Evolutionary conservation across 2,888 invertebrate species (phyloP), one percentile per base, ranked within the genome.

Genomic region (Acanthosoma haemorrhoidale): DNA sequence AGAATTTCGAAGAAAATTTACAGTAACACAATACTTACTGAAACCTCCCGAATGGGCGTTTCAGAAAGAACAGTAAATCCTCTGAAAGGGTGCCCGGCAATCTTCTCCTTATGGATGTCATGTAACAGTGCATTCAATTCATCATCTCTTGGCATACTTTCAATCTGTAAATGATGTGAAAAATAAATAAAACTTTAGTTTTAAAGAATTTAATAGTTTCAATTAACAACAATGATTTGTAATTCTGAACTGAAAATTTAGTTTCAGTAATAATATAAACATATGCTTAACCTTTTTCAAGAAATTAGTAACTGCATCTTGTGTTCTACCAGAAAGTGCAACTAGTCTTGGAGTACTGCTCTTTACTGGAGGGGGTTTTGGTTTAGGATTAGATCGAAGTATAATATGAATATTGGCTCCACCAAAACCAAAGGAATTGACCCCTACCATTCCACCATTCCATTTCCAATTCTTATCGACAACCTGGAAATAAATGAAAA

Each of bases 401-500:
- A 96, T 84, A 1, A 94, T 82, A 81, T 96, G 96, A 18, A 92
- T 94, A 81, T 96, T 96, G 59, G 95, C 94, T 70, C 99, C 99
- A 73, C 98, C 98, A 82, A 98, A 98, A 21, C 99, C 98, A 80
- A 99, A 99, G 9, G 96, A 97, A 83, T 98, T 99, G 36, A 99
- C 81, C 21, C 90, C 97, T 67, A 94, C 88, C 71, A 93, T 84
- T n/a, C 96, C 96, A 64, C 96, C 96, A 69, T 90, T 87, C 90
- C 92, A 96, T 31, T 88, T 86, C 74, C 86, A 88, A 77, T 90
- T 88, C 79, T 89, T 86, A 74, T 90, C 86, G 16, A 98, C 92
- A 68, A 97, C 94, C 84, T 84, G 77, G 67, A 72, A 71, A 38
- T 58, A 29, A n/a, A 70, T 61, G 36, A 18, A 58, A 18, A n/a